Percentiles rank a stretch among this genome's conserved stretches.
These are phyloP conservation scores for Pseudomugil gertrudae DNA, from an alignment of 2,797 vertebrate genomes.

Conservation along the genomic window DNA sequence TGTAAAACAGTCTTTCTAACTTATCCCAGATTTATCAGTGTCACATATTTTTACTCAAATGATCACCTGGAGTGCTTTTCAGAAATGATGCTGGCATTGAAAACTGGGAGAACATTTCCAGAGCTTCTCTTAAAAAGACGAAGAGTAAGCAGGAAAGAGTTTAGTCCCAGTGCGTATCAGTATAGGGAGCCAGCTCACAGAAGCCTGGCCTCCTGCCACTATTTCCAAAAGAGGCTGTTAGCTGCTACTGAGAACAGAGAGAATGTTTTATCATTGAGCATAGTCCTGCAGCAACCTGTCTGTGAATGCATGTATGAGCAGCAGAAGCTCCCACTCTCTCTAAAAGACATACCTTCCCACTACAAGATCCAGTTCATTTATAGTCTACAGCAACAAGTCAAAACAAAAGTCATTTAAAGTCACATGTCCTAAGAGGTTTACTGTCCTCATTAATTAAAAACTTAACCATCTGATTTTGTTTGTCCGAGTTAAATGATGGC, in stretches of 20 bases:
- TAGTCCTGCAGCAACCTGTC: slow-evolving; percentile 38
- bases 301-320: slow-evolving; percentile 1
- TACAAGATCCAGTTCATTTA: too few relatives aligned
- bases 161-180: slow-evolving; percentile 9
- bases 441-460: too few relatives aligned
- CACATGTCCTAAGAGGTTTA: too few relatives aligned
- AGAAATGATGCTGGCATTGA: not conserved
- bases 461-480: too few relatives aligned
- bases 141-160: slow-evolving; percentile 20
- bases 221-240: slow-evolving; percentile 44
- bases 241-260: slow-evolving; percentile 37
- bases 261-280: slow-evolving; percentile 40
- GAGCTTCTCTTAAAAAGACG: slow-evolving; percentile 14
- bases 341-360: not conserved
- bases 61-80: slow-evolving; percentile 1
- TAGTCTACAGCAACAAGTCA: too few relatives aligned
- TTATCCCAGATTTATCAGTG: not conserved
- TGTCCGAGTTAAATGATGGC: too few relatives aligned
- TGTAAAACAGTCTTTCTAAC: not conserved
- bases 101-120: slow-evolving; percentile 7
- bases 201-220: slow-evolving; percentile 49
- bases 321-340: not conserved
- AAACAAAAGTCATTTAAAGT: too few relatives aligned
- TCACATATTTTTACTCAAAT: slow-evolving; percentile 8
- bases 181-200: slow-evolving; percentile 25